A percentile compares a stretch with the other conserved stretches of the same genome.
These are phyloP conservation scores for Beris chalybata DNA, from an alignment of 2,888 invertebrate genomes.

Conservation along the genomic window DNA sequence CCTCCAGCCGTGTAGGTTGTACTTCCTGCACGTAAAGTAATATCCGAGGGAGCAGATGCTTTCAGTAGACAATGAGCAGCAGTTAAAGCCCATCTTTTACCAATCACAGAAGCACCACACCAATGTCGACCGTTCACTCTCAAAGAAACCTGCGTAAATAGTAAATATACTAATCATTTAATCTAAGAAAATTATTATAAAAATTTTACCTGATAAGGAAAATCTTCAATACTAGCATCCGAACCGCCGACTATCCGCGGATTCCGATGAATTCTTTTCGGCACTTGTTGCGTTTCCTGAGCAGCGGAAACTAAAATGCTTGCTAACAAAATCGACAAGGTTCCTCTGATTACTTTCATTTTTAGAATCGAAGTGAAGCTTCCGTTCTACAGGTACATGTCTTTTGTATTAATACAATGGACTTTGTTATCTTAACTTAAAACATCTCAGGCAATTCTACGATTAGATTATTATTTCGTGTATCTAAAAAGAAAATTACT, in stretches of 20 bases:
- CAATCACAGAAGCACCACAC: constrained; percentile 38
- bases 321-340: not conserved
- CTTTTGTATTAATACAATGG: constrained; percentile 14
- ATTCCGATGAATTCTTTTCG: not conserved
- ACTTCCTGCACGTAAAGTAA: constrained; percentile 36
- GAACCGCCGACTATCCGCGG: constrained; percentile 30
- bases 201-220: constrained; percentile 37
- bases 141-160: constrained; percentile 30
- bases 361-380: not conserved
- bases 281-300: too few relatives aligned
- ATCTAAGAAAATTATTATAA: not conserved
- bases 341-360: constrained; percentile 3
- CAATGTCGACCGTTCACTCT: constrained; percentile 36
- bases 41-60: constrained; percentile 13
- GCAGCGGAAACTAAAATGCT: not conserved
- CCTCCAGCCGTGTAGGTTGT: constrained; percentile 33
- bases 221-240: constrained; percentile 26
- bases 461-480: constrained; percentile 25
- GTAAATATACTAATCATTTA: not conserved
- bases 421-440: constrained; percentile 16
- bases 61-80: constrained; percentile 38
- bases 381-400: not conserved
- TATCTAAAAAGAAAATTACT: not conserved
- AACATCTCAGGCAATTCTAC: constrained; percentile 7
- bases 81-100: constrained; percentile 34